Evolutionary conservation across 2,113 vertebrate genomes (phyloP).

Genomic region (Corynorhinus townsendii): DNA sequence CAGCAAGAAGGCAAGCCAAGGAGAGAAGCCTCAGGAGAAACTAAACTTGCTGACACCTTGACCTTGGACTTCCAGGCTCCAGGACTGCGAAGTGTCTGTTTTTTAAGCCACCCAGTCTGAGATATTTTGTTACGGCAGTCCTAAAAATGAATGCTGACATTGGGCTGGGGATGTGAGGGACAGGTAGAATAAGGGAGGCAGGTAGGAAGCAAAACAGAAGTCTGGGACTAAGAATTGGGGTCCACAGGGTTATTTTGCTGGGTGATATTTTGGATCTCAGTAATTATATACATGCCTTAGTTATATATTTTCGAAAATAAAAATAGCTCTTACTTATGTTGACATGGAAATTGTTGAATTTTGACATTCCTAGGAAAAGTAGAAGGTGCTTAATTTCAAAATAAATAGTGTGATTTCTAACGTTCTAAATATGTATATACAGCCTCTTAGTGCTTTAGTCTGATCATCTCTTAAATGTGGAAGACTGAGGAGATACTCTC

Average conservation of each 20-base stretch:
- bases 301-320: slow-evolving; percentile 1
- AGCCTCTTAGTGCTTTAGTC: not conserved
- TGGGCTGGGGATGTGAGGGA: not conserved
- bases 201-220: not conserved
- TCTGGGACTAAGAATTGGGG: not conserved
- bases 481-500: not conserved
- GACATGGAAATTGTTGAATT: slow-evolving; percentile 27
- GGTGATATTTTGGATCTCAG: not conserved
- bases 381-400: not conserved
- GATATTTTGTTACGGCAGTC: not conserved
- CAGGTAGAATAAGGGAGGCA: not conserved
- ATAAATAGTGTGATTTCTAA: not conserved
- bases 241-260: not conserved
- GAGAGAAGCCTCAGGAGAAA: not conserved
- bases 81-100: not conserved
- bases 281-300: not conserved
- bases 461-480: not conserved
- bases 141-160: not conserved
- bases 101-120: not conserved
- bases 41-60: not conserved
- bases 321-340: not conserved
- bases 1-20: not conserved
- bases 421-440: not conserved
- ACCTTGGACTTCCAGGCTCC: not conserved
- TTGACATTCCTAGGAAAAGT: slow-evolving; percentile 24